A percentile compares a stretch with the other conserved stretches of the same genome.
These are phyloP conservation scores for Colinus virginianus DNA, from an alignment of 2,113 vertebrate species.

Conservation along the genomic window DNA sequence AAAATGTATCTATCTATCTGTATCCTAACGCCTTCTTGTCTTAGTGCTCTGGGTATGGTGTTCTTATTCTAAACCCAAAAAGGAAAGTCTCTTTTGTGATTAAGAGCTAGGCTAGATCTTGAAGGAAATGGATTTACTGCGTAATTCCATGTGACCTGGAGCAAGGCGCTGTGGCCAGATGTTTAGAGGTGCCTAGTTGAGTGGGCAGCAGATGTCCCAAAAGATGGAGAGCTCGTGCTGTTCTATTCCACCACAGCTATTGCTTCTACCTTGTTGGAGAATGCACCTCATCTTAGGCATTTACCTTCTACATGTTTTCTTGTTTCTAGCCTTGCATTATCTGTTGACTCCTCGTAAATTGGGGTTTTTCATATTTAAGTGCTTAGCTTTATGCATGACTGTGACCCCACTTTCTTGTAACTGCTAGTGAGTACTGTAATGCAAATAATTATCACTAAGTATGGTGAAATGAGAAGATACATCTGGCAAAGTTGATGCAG, in stretches of 20 bases:
- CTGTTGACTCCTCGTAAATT: background rate
- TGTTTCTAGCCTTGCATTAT: background rate
- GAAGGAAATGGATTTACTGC: rapidly evolving
- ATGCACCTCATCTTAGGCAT: background rate
- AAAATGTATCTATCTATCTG: rapidly evolving
- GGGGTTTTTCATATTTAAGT: background rate
- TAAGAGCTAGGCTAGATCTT: background rate
- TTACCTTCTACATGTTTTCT: background rate
- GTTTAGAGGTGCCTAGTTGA: background rate
- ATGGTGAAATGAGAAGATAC: background rate
- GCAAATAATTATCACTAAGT: background rate
- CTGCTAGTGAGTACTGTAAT: background rate
- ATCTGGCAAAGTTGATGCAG: background rate
- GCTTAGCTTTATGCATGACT: background rate
- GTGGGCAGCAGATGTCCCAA: background rate
- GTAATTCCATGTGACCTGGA: background rate
- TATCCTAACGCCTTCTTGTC: background rate
- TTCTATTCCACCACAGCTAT: background rate
- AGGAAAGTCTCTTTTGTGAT: background rate
- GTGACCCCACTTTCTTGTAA: rapidly evolving
- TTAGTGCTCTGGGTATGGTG: background rate
- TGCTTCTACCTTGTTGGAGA: background rate
- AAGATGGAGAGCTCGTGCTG: background rate
- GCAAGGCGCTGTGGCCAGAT: background rate
- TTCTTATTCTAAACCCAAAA: background rate